Conservation (phyloP, 2,888 invertebrate genomes). For the Agrotis ipsilon region DNA sequence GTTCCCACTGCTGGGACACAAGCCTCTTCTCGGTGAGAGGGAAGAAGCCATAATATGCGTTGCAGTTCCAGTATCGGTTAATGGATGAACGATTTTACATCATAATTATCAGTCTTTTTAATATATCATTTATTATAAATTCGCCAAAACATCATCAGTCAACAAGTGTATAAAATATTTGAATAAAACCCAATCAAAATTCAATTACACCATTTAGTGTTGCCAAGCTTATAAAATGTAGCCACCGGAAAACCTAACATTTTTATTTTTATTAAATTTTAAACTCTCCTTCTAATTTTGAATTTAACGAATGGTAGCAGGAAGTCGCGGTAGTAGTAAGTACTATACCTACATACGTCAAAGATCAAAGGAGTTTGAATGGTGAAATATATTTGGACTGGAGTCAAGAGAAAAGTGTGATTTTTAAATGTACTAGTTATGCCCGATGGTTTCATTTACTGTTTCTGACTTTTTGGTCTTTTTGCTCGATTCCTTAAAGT, state of each 20-base stretch:
- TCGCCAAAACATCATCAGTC: slow-evolving; percentile 31
- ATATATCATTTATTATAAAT: slow-evolving; percentile 12
- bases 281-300: slow-evolving; percentile 49
- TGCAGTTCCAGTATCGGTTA: too few relatives aligned
- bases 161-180: slow-evolving; percentile 40
- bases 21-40: too few relatives aligned
- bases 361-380: slow-evolving; percentile 58
- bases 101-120: too few relatives aligned
- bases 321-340: slow-evolving; percentile 51
- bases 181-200: slow-evolving; percentile 49
- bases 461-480: too few relatives aligned
- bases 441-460: too few relatives aligned
- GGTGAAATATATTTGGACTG: slow-evolving; percentile 60
- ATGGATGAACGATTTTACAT: too few relatives aligned
- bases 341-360: slow-evolving; percentile 3
- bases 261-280: slow-evolving; percentile 52
- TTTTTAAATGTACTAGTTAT: slow-evolving; percentile 8
- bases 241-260: slow-evolving; percentile 53
- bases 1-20: too few relatives aligned
- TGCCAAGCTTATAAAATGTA: slow-evolving; percentile 51
- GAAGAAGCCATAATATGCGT: too few relatives aligned
- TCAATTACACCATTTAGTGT: slow-evolving; percentile 54
- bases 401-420: slow-evolving; percentile 56
- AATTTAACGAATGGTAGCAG: slow-evolving; percentile 55
- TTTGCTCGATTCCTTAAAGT: not conserved